These are phyloP conservation scores for Chionoecetes opilio DNA, from an alignment of 1,140 invertebrate species.

Conservation along the genomic window DNA sequence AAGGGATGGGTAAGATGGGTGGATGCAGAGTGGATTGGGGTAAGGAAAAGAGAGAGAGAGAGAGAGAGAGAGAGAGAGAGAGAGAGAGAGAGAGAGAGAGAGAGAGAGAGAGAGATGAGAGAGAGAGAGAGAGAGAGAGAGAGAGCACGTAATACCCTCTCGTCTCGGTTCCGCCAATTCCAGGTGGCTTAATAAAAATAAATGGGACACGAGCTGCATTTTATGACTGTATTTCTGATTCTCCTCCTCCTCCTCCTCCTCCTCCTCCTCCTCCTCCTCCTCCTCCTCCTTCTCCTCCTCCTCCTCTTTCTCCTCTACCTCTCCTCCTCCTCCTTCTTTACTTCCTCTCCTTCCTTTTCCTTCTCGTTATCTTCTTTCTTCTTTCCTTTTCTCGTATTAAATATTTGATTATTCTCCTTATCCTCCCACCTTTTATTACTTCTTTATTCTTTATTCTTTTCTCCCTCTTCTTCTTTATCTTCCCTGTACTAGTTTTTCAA, in stretches of 20 bases:
- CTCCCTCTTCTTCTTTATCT: neutral
- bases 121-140: constrained; percentile 18
- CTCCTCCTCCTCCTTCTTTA: neutral
- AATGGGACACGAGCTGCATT: neutral
- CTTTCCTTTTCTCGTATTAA: neutral
- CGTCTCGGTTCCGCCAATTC: neutral
- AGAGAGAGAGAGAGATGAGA: neutral
- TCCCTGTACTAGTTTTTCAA: neutral
- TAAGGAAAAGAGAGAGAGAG: too few relatives aligned
- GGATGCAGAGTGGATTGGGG: too few relatives aligned
- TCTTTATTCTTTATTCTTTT: neutral
- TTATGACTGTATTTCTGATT: neutral
- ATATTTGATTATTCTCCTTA: neutral
- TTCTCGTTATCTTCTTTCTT: too few relatives aligned
- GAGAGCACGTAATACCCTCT: neutral
- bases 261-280: neutral
- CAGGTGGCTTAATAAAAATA: neutral
- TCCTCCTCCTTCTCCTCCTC: neutral
- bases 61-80: too few relatives aligned
- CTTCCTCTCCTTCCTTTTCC: neutral
- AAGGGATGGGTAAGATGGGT: too few relatives aligned
- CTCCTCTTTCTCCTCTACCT: neutral
- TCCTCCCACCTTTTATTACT: neutral
- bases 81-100: too few relatives aligned
- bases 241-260: neutral